Base-by-base conservation (phyloP, 2,888 invertebrate species). In the Acrocyrtus sp. region DNA sequence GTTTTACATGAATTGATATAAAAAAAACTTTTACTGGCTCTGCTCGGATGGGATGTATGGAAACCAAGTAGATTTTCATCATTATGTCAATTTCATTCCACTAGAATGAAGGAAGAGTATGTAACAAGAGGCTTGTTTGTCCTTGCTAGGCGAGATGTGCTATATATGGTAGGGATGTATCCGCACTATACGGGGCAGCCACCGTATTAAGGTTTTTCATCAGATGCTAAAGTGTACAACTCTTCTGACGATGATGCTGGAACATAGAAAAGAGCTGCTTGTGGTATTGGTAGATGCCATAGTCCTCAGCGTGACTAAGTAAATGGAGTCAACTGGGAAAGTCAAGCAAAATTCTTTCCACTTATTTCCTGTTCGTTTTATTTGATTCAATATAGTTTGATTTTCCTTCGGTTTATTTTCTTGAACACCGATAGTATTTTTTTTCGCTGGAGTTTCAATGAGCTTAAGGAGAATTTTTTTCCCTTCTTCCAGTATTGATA, bases 361-460 rank as follows among this genome's bases (percentile, higher is more conserved):
- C 66, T 72, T 72, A 66, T 66, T 72, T 72, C 72, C 72, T 66
- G 48, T 72, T 72, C 72, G 65, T 72, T 72, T 72, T 66, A 72
- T 72, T 72, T 72, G 72, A 72, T 72, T 72, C 72, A 72, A 66
- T 72, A 72, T 72, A 72, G 72, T 72, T 72, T 65, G 72, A 65
- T 72, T 72, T 72, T 66, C 72, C 41, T 60, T 72, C 43, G 54
- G 43, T 48, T 62, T 21, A 8, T 17, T 57, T 57, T 57, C 29
- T 43, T 58, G 45, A 60, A 27, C 27, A 67, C 27, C 27, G 21
- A n/a, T 22, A 60, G 22, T n/a, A 17, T 5, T 45, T 45, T 17
- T 45, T 45, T 45, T 17, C n/a, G n/a, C 47, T 45, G 12, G 12
- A 45, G 47, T 45, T 22, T 27, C 8, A 45, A 10, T 4, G 17